phyloP scores from a whole-genome alignment of 2,888 invertebrate genomes.

The Andrena camellia region DNA sequence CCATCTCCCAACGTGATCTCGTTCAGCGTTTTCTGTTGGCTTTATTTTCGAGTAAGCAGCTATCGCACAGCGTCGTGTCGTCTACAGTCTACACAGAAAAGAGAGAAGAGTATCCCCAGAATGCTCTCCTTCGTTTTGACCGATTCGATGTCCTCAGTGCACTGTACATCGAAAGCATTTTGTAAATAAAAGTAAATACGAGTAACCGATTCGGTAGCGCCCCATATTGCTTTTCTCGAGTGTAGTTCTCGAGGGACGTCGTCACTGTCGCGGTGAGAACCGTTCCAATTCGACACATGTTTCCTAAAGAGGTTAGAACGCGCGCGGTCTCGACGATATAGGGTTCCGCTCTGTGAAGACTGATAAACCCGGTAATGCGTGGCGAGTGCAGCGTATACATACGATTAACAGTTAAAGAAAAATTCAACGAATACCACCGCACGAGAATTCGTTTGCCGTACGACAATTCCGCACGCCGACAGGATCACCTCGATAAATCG shows the following conservation, averaged over 20 bases:
- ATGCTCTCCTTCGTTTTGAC: conserved; percentile 15
- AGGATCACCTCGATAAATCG: not conserved
- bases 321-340: conserved; percentile 68
- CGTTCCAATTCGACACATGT: conserved; percentile 30
- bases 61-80: conserved; percentile 4
- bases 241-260: not conserved
- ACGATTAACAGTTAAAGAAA: conserved; percentile 12
- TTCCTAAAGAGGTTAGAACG: conserved; percentile 31
- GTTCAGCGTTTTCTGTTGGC: conserved; percentile 3
- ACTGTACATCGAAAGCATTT: conserved; percentile 32
- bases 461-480: not conserved
- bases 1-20: not conserved
- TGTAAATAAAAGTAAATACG: conserved; percentile 43
- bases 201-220: conserved; percentile 2
- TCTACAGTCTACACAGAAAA: not conserved
- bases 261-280: conserved; percentile 12
- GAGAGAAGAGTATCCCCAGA: not conserved
- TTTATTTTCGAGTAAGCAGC: not conserved
- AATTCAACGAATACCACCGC: not conserved
- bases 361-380: conserved; percentile 69
- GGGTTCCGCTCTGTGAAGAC: conserved; percentile 74
- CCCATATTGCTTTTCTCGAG: conserved; percentile 22
- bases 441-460: not conserved
- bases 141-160: conserved; percentile 13
- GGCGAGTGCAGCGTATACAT: conserved; percentile 8